phyloP scores from a whole-genome alignment of 2,888 invertebrate genomes.

The Drosophila paramelanica region DNA sequence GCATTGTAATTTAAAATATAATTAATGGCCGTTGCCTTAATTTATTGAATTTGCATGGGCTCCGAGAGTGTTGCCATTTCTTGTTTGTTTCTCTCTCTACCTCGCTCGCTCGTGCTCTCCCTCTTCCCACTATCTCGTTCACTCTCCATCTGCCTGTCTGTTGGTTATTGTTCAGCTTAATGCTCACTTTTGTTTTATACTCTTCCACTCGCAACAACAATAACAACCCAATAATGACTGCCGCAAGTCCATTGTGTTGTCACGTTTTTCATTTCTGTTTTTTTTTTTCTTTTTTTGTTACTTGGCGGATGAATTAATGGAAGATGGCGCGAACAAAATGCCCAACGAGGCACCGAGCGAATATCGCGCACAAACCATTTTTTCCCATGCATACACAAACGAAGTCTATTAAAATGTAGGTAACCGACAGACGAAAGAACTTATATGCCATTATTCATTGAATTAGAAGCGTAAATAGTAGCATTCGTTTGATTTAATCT shows the following conservation, averaged over 20 bases:
- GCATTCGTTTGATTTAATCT: too few species aligned
- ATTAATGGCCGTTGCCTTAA: conserved; percentile 77
- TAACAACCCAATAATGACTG: conserved; percentile 74
- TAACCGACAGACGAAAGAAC: not conserved
- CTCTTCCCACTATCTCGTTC: not conserved
- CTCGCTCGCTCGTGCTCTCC: not conserved
- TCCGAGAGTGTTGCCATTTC: conserved; percentile 52
- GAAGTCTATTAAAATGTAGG: not conserved
- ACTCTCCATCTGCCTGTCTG: conserved; percentile 1
- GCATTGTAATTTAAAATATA: conserved; percentile 81
- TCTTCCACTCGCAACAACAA: conserved; percentile 37
- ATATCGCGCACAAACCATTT: conserved; percentile 8
- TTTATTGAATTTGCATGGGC: conserved; percentile 79
- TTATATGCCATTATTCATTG: not conserved
- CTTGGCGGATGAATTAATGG: conserved; percentile 70
- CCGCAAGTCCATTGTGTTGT: conserved; percentile 69
- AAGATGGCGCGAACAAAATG: conserved; percentile 40
- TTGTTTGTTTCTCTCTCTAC: conserved; percentile 40
- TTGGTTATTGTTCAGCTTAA: conserved; percentile 62
- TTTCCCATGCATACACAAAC: not conserved
- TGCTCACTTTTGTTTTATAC: conserved; percentile 58
- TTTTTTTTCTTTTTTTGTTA: conserved; percentile 74
- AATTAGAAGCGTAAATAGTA: not conserved
- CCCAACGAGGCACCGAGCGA: conserved; percentile 33
- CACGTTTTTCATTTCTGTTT: conserved; percentile 74